Conservation (phyloP, 92 coral and sea anemone species). For the Scolanthus callimorphus region DNA sequence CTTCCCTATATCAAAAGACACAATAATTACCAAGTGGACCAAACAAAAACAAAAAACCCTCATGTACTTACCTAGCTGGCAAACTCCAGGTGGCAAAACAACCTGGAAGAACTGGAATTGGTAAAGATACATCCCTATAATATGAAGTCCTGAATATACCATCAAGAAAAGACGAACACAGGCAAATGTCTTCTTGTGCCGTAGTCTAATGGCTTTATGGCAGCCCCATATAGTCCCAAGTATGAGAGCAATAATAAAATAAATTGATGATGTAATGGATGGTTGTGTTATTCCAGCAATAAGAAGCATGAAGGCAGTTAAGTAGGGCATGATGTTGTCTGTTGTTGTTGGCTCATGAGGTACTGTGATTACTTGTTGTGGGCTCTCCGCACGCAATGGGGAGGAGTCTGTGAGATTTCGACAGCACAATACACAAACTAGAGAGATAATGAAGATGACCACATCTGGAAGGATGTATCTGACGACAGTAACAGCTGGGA, state of each 20-base stretch:
- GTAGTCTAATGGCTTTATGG: constrained; percentile 62
- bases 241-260: constrained; percentile 73
- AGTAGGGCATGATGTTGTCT: constrained; percentile 77
- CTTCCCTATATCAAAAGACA: no score
- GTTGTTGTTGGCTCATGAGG: constrained; percentile 46
- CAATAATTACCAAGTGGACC: no score
- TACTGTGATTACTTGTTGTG: constrained; percentile 26
- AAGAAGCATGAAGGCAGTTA: constrained; percentile 78
- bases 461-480: constrained; percentile 86
- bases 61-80: constrained; percentile 76
- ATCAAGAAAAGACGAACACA: constrained; percentile 71
- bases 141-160: constrained; percentile 88
- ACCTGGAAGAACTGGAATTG: constrained; percentile 94
- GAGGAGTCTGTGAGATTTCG: constrained; percentile 53
- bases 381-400: constrained; percentile 42
- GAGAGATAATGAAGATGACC: constrained; percentile 62
- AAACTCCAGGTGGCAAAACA: constrained; percentile 69
- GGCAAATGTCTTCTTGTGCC: constrained; percentile 65
- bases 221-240: constrained; percentile 96
- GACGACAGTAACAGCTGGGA: constrained; percentile 74
- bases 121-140: constrained; percentile 67
- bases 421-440: constrained; percentile 73
- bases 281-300: constrained; percentile 89
- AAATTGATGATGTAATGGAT: constrained; percentile 71
- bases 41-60: no score